Conservation (phyloP, 2,797 vertebrate species). For the Catamblyrhynchus diadema region DNA sequence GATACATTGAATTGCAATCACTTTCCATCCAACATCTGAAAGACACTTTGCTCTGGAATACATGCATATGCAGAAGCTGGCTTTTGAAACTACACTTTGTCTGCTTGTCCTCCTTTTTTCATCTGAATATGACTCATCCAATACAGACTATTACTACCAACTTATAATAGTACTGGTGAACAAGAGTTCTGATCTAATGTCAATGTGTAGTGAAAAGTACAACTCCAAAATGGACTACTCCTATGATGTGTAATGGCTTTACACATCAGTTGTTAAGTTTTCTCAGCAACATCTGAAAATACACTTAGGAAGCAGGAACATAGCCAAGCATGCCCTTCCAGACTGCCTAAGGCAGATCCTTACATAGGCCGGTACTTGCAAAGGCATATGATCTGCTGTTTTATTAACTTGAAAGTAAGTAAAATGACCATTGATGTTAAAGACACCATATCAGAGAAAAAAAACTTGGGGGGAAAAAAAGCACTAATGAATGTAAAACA, state of each 20-base stretch:
- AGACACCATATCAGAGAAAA: background rate
- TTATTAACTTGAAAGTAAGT: background rate
- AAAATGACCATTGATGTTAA: background rate
- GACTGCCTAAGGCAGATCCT: background rate
- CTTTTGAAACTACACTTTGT: background rate
- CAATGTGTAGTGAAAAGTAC: background rate
- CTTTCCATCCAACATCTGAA: background rate
- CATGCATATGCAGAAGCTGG: background rate
- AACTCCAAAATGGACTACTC: background rate
- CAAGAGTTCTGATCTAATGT: background rate
- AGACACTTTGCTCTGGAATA: background rate
- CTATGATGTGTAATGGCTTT: background rate
- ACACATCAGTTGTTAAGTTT: background rate
- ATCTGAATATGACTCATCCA: background rate
- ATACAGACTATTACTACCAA: background rate
- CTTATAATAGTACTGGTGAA: background rate
- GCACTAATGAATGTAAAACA: background rate
- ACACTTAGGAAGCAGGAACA: background rate
- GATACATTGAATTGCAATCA: background rate
- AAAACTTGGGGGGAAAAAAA: background rate
- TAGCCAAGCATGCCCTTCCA: background rate
- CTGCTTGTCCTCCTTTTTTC: background rate
- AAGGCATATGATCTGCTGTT: background rate
- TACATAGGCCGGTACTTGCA: background rate
- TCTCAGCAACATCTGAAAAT: fast-evolving